Percentiles rank a stretch among this genome's conserved stretches.
Evolutionary conservation across 2,888 invertebrate genomes (phyloP).

Genomic region (Oxycera nigricornis): DNA sequence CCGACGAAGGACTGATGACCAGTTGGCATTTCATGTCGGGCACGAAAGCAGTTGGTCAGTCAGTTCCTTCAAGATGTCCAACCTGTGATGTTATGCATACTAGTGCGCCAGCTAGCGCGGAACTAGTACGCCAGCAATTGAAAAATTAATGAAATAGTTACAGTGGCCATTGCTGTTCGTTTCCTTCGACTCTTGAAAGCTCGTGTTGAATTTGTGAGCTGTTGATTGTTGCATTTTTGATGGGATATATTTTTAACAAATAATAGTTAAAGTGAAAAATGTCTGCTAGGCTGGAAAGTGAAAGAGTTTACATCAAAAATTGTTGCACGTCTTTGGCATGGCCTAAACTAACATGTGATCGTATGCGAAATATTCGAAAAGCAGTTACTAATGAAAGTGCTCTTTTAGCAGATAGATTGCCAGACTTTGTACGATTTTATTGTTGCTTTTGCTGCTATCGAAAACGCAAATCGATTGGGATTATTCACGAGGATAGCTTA

Average conservation of each 20-base stretch:
- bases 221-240: background rate
- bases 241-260: background rate
- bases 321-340: slow-evolving; percentile 21
- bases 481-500: slow-evolving; percentile 45
- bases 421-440: slow-evolving; percentile 50
- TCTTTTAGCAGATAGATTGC: slow-evolving; percentile 50
- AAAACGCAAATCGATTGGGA: slow-evolving; percentile 58
- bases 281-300: slow-evolving; percentile 17
- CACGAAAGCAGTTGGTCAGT: slow-evolving; percentile 34
- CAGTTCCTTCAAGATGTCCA: slow-evolving; percentile 44
- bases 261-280: slow-evolving; percentile 17
- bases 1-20: slow-evolving; percentile 5
- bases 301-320: background rate
- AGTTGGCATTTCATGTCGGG: background rate
- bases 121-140: background rate
- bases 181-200: background rate
- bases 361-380: slow-evolving; percentile 45
- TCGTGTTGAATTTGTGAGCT: no score
- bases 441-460: slow-evolving; percentile 53
- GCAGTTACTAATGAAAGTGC: slow-evolving; percentile 33
- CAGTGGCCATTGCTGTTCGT: background rate
- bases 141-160: no score
- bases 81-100: slow-evolving; percentile 49
- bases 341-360: slow-evolving; percentile 42
- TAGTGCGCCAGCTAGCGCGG: background rate